Evolutionary conservation across 2,797 vertebrate genomes (phyloP).

Genomic region (Enoplosus armatus): DNA sequence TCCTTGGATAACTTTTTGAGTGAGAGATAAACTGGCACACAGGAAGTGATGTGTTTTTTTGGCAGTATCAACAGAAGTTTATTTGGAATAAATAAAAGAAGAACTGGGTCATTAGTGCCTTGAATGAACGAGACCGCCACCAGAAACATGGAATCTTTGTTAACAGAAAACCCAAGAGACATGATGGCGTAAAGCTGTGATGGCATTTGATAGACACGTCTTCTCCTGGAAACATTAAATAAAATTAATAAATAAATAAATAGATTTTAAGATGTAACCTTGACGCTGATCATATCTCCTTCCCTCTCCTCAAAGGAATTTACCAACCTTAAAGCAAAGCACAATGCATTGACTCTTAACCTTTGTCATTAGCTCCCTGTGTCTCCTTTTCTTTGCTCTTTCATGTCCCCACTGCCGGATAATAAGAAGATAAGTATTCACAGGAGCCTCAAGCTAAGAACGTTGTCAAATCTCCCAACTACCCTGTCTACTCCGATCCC

Average conservation of each 20-base stretch:
- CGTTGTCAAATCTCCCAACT: constrained; percentile 33
- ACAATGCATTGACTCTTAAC: constrained; percentile 29
- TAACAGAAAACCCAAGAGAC: constrained; percentile 44
- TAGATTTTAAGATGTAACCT: constrained; percentile 40
- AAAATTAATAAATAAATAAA: constrained; percentile 6
- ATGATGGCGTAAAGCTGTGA: constrained; percentile 11
- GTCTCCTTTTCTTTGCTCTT: constrained; percentile 25
- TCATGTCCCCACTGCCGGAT: constrained; percentile 33
- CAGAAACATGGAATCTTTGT: constrained; percentile 39
- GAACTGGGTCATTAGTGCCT: constrained; percentile 50
- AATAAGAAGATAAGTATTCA: constrained; percentile 44
- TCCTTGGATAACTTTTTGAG: constrained; percentile 14
- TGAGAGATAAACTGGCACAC: constrained; percentile 17
- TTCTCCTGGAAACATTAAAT: constrained; percentile 25
- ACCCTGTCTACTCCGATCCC: constrained; percentile 3
- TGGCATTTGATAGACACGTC: constrained; percentile 53
- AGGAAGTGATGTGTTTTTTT: constrained; percentile 33
- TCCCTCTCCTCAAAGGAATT: constrained; percentile 24
- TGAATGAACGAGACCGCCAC: constrained; percentile 19
- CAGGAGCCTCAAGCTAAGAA: constrained; percentile 45
- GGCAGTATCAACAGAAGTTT: constrained; percentile 5
- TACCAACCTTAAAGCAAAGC: constrained; percentile 31
- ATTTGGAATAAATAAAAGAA: constrained; percentile 32
- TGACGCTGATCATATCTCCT: constrained; percentile 33
- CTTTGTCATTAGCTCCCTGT: constrained; percentile 26